These are phyloP conservation scores for Agriopis leucophaearia DNA, from an alignment of 2,888 invertebrate species.

Conservation along the genomic window DNA sequence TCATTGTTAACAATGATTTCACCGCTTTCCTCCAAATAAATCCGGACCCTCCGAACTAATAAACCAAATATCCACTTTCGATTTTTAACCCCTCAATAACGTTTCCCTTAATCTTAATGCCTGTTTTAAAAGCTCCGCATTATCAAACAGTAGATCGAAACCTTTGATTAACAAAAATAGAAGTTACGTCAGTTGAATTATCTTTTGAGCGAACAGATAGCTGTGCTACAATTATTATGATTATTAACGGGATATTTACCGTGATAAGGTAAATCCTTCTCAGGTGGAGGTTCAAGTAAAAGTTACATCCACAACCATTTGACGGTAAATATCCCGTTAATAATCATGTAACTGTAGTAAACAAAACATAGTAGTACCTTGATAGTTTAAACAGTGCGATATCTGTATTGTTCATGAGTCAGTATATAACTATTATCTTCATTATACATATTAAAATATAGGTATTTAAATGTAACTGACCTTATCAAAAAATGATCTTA, in stretches of 20 bases:
- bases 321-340: too few species aligned
- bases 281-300: too few species aligned
- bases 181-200: not conserved
- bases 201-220: too few species aligned
- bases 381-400: too few species aligned
- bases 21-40: constrained; percentile 24
- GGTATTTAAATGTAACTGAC: too few species aligned
- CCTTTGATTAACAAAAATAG: constrained; percentile 17
- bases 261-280: not conserved
- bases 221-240: not conserved
- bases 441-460: not conserved
- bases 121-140: constrained; percentile 67
- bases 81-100: constrained; percentile 55
- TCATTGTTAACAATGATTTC: constrained; percentile 15
- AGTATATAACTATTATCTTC: not conserved
- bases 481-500: too few species aligned
- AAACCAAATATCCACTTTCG: constrained; percentile 45
- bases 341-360: too few species aligned
- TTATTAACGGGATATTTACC: too few species aligned
- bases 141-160: constrained; percentile 59
- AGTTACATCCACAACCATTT: too few species aligned
- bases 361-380: too few species aligned
- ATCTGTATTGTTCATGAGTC: not conserved
- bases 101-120: constrained; percentile 70
- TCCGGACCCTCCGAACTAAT: constrained; percentile 36